Evolutionary conservation across 1,140 invertebrate genomes (phyloP).

Genomic region (Drosophila malerkotliana): DNA sequence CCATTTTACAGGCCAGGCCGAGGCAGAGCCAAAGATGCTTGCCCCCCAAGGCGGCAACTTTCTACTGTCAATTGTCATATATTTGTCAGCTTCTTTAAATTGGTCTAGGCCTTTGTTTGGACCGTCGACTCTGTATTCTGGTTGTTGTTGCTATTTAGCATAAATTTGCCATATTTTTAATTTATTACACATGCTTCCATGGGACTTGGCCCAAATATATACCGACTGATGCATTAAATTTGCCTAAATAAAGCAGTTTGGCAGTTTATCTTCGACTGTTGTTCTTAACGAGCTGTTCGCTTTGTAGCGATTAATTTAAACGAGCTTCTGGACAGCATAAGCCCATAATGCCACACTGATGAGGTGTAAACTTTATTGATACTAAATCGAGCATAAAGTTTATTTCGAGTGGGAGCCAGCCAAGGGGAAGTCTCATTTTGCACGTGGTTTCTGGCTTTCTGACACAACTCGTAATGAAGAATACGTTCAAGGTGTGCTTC

Average conservation of each 20-base stretch:
- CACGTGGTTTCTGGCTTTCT: constrained; percentile 52
- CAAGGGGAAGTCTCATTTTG: constrained; percentile 10
- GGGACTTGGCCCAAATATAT: constrained; percentile 57
- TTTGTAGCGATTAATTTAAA: constrained; percentile 41
- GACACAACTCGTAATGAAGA: constrained; percentile 41
- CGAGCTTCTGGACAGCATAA: constrained; percentile 28
- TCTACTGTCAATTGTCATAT: constrained; percentile 79
- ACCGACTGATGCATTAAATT: constrained; percentile 10
- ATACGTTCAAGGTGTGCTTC: constrained; percentile 43
- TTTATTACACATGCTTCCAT: constrained; percentile 63
- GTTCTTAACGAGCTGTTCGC: constrained; percentile 29
- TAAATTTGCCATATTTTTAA: constrained; percentile 60
- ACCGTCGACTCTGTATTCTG: constrained; percentile 9
- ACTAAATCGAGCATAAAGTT: constrained; percentile 52
- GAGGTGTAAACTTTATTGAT: constrained; percentile 55
- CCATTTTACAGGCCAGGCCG: constrained; percentile 52
- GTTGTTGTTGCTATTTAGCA: constrained; percentile 70
- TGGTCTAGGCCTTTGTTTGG: constrained; percentile 71
- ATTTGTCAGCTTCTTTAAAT: constrained; percentile 76
- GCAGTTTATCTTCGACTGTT: constrained; percentile 22
- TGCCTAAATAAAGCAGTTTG: constrained; percentile 51
- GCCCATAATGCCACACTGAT: constrained; percentile 1
- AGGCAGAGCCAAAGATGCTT: constrained; percentile 1
- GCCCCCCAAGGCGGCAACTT: constrained; percentile 65
- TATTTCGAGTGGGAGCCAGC: constrained; percentile 1